These are phyloP conservation scores for Cerceris ruficornis DNA, from an alignment of 2,888 invertebrate species.

Conservation along the genomic window DNA sequence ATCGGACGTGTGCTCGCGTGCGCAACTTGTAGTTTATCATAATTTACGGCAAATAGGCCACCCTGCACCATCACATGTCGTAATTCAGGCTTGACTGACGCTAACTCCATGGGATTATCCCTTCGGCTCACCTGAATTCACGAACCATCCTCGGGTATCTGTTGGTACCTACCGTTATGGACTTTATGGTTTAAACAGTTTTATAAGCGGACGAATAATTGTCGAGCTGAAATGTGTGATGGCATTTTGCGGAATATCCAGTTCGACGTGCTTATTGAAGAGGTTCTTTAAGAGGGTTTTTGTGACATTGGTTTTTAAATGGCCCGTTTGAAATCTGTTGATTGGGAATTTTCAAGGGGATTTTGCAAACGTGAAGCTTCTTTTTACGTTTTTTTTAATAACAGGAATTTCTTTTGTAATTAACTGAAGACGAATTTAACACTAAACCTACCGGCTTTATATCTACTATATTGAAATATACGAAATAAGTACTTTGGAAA, in stretches of 20 bases:
- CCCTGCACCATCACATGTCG: slow-evolving; percentile 66
- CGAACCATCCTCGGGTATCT: slow-evolving; percentile 32
- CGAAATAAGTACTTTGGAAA: too few relatives aligned
- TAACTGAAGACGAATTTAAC: too few relatives aligned
- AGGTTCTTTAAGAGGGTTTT: too few relatives aligned
- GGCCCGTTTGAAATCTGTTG: too few relatives aligned
- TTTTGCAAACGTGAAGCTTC: too few relatives aligned
- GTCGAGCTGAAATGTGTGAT: neutral
- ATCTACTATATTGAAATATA: too few relatives aligned
- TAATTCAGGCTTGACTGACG: slow-evolving; percentile 78
- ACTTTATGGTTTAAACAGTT: slow-evolving; percentile 28
- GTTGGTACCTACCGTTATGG: slow-evolving; percentile 27
- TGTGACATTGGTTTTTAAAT: too few relatives aligned
- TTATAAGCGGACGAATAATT: slow-evolving; percentile 29
- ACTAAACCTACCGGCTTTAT: too few relatives aligned
- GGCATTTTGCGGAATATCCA: neutral
- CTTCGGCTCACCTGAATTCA: slow-evolving; percentile 63
- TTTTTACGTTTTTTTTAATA: too few relatives aligned
- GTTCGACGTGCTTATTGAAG: too few relatives aligned
- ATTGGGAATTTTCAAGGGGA: too few relatives aligned
- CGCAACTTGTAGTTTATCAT: slow-evolving; percentile 71
- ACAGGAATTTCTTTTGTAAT: too few relatives aligned
- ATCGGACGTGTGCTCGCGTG: slow-evolving; percentile 24
- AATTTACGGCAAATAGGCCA: slow-evolving; percentile 76
- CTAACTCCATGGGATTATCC: slow-evolving; percentile 77